phyloP scores from a whole-genome alignment of 2,888 invertebrate genomes.

The Toxonevra muliebris region DNA sequence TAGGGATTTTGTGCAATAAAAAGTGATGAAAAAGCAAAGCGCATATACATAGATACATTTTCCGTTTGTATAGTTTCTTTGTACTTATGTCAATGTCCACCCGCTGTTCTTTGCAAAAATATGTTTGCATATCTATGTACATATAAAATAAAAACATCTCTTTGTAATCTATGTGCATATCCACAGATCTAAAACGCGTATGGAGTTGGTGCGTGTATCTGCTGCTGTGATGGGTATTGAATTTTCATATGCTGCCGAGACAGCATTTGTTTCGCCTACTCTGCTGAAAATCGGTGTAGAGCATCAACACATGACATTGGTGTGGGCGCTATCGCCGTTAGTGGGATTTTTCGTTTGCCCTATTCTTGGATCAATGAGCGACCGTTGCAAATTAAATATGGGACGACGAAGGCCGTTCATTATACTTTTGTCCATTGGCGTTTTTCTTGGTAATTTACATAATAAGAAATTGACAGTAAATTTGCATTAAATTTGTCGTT shows the following conservation, averaged over 20 bases:
- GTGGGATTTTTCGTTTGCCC: conserved; percentile 96
- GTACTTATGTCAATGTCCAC: too few species aligned
- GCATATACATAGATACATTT: too few species aligned
- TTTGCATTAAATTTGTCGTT: neutral
- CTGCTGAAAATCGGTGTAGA: conserved; percentile 91
- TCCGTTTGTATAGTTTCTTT: too few species aligned
- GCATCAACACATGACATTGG: conserved; percentile 92
- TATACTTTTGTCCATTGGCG: conserved; percentile 86
- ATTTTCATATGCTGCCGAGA: conserved; percentile 97
- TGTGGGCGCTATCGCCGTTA: conserved; percentile 94
- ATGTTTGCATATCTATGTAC: too few species aligned
- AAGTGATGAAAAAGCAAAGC: too few species aligned
- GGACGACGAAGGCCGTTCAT: conserved; percentile 94
- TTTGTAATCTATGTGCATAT: too few species aligned
- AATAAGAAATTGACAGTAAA: neutral
- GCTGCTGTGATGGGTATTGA: conserved; percentile 98
- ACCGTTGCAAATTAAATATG: conserved; percentile 81
- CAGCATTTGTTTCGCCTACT: conserved; percentile 95
- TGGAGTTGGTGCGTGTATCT: conserved; percentile 86
- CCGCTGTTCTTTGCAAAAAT: too few species aligned
- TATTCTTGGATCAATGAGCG: conserved; percentile 89
- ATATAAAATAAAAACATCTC: too few species aligned
- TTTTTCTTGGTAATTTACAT: conserved; percentile 76
- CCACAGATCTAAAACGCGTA: conserved; percentile 78
- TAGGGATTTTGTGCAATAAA: too few species aligned